Conservation (phyloP, 2,113 vertebrate genomes). For the Archocentrus centrarchus region DNA sequence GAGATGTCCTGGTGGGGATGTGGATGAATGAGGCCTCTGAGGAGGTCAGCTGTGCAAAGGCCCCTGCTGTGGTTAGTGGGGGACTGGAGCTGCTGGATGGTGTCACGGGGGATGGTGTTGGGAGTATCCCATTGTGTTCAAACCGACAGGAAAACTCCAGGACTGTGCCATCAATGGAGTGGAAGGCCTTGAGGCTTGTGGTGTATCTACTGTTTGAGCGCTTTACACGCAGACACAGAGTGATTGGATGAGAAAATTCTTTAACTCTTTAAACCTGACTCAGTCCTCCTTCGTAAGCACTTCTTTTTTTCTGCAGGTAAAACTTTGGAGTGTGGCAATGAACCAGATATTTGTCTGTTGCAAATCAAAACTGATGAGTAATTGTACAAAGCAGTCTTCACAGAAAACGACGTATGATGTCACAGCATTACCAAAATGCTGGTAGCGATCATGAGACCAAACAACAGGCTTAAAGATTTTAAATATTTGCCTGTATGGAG, state of each 20-base stretch:
- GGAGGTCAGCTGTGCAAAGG: background rate
- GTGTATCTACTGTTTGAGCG: background rate
- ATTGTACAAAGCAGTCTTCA: background rate
- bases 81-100: background rate
- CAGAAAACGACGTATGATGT: fast-evolving
- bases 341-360: background rate
- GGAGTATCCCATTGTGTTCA: background rate
- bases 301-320: background rate
- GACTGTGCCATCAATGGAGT: too few relatives aligned
- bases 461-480: background rate
- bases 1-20: background rate
- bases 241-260: background rate
- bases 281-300: background rate
- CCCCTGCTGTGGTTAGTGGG: background rate
- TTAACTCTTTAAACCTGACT: background rate
- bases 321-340: background rate
- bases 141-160: background rate
- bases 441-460: background rate
- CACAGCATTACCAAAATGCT: background rate
- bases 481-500: background rate
- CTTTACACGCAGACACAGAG: fast-evolving
- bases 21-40: background rate
- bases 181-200: background rate
- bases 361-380: background rate
- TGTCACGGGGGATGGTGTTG: background rate